phyloP scores from a whole-genome alignment of 2,888 invertebrate species.

The Oscheius sp. region DNA sequence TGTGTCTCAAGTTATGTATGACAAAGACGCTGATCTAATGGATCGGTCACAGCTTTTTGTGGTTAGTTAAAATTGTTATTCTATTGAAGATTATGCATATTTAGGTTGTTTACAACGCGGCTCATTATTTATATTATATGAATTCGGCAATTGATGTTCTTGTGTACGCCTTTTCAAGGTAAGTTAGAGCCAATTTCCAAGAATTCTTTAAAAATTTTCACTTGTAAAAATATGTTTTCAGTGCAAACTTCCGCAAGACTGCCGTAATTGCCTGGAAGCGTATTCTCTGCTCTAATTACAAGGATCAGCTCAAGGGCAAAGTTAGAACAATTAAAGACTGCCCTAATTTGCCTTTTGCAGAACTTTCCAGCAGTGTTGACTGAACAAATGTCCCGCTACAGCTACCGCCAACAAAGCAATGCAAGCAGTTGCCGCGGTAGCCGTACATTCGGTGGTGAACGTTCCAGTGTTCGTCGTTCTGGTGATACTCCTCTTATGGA shows the following conservation, averaged over 20 bases:
- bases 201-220: background rate
- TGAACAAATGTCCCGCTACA: constrained; percentile 48
- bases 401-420: constrained; percentile 38
- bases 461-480: background rate
- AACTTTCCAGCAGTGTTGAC: constrained; percentile 40
- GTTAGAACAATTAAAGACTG: background rate
- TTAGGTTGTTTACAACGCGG: constrained; percentile 64
- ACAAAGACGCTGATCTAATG: constrained; percentile 41
- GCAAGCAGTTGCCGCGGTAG: constrained; percentile 1
- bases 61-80: constrained; percentile 26
- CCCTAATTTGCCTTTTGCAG: background rate
- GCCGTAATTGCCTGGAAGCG: constrained; percentile 67
- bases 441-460: background rate
- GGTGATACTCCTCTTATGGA: constrained; percentile 25
- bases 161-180: constrained; percentile 72
- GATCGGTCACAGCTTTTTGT: constrained; percentile 49
- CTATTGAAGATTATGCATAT: constrained; percentile 11
- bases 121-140: constrained; percentile 71
- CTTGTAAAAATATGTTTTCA: constrained; percentile 46
- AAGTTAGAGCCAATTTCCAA: no score
- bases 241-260: constrained; percentile 71
- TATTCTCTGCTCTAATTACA: constrained; percentile 53
- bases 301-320: constrained; percentile 26
- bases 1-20: constrained; percentile 51
- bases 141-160: constrained; percentile 71